Percentiles rank a stretch among this genome's conserved stretches.
phyloP scores from a whole-genome alignment of 1,140 invertebrate species.

The Drosophila neocordata region DNA sequence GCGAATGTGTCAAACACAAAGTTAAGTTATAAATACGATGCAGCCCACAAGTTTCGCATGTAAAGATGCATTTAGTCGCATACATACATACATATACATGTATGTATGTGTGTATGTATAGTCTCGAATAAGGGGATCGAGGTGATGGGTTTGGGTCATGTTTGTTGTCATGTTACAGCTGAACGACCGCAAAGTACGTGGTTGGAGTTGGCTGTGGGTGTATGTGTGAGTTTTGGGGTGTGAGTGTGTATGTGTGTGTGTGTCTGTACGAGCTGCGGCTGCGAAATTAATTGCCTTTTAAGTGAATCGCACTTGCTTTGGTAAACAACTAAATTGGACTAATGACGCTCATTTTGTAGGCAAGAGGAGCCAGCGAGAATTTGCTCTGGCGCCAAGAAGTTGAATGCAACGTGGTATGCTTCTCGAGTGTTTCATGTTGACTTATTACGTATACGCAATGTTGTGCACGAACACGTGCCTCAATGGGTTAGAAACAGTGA shows the following conservation, averaged over 20 bases:
- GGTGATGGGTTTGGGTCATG: slow-evolving; percentile 31
- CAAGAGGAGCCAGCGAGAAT: slow-evolving; percentile 30
- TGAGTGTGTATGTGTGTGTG: slow-evolving; percentile 1
- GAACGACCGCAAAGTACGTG: slow-evolving; percentile 82
- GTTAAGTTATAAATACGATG: slow-evolving; percentile 80
- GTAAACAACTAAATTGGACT: slow-evolving; percentile 82
- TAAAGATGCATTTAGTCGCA: slow-evolving; percentile 18
- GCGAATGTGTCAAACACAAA: slow-evolving; percentile 79
- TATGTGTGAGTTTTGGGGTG: neutral
- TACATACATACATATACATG: slow-evolving; percentile 7
- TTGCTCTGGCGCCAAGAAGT: slow-evolving; percentile 23
- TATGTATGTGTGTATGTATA: slow-evolving; percentile 16
- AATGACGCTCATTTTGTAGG: slow-evolving; percentile 82
- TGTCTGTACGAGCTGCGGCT: slow-evolving; percentile 48
- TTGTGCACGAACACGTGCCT: slow-evolving; percentile 66
- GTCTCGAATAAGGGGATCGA: neutral
- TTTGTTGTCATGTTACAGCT: slow-evolving; percentile 79
- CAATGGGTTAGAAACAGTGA: slow-evolving; percentile 12
- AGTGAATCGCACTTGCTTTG: slow-evolving; percentile 82
- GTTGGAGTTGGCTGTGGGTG: slow-evolving; percentile 35
- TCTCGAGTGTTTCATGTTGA: slow-evolving; percentile 64
- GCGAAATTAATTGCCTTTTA: slow-evolving; percentile 82
- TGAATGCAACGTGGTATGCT: slow-evolving; percentile 45
- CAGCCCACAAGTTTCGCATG: slow-evolving; percentile 30
- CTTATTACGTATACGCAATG: slow-evolving; percentile 75